Conservation (phyloP, 2,888 invertebrate species). For the Oligia fasciuncula region DNA sequence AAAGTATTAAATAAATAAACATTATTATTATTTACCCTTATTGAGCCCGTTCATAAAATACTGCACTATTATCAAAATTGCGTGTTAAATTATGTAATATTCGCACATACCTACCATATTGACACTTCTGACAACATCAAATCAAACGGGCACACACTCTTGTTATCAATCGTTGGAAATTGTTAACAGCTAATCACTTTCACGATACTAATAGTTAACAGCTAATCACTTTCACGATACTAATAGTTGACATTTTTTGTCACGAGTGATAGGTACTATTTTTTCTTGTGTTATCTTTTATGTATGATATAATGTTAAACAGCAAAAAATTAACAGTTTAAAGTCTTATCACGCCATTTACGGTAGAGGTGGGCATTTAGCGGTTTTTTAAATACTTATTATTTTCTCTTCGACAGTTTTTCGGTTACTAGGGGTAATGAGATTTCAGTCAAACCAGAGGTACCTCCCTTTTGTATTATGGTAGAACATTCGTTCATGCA, state of each 20-base stretch:
- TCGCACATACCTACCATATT: not conserved
- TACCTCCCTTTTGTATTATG: too few species aligned
- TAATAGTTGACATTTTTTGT: not conserved
- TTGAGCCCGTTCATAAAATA: not conserved
- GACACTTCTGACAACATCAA: not conserved
- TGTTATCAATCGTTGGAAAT: not conserved
- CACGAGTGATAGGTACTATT: not conserved
- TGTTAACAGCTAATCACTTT: not conserved
- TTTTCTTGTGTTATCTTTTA: conserved; percentile 8
- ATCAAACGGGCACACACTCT: not conserved
- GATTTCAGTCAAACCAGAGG: too few species aligned
- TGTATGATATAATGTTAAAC: not conserved
- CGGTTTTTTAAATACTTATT: too few species aligned
- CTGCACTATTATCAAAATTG: not conserved
- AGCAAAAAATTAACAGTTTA: not conserved
- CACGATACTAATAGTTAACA: not conserved
- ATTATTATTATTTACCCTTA: not conserved
- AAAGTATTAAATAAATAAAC: too few species aligned
- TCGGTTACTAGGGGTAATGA: too few species aligned
- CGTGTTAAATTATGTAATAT: not conserved
- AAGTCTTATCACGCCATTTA: conserved; percentile 16
- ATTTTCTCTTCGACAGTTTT: too few species aligned
- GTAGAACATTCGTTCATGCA: too few species aligned
- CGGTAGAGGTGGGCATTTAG: not conserved
- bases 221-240: conserved; percentile 2